Evolutionary conservation across 2,888 invertebrate species (phyloP), one percentile per base, ranked within the genome.

Genomic region (Dicyrtoma fusca): DNA sequence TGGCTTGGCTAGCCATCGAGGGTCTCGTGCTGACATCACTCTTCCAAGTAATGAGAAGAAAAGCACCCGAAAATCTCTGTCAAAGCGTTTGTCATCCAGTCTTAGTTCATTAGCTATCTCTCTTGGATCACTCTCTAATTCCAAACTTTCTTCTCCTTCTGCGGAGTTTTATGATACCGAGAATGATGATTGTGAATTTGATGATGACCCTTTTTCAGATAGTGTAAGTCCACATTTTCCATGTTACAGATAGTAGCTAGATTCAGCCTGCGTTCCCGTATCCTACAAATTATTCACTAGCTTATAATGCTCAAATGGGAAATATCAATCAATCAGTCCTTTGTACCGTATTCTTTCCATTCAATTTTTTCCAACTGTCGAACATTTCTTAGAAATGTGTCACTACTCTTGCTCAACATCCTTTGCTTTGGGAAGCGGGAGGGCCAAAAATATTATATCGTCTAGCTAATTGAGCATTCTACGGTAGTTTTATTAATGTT

Each of bases 1-100:
- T 21, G 44, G 49, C 11, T 55, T 42, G 45, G 47, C n/a, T 8
- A 51, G 21, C 45, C n/a, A 42, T 45, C 63, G 71, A 26, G 51
- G 17, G 19, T 71, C 71, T 19, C 53, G 55, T 21, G n/a, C 21
- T 47, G 71, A 71, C 6, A 42, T 55, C 14, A 57, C 0, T n/a
- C n/a, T n/a, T n/a, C n/a, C n/a, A n/a, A n/a, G n/a, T 34, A 34
- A 34, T 42, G 71, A 74, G 47, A 70, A 65, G 44, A 74, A 72
- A 55, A 3, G 8, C 3, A 44, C 34, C 5, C 51, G 69, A 21
- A 57, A 69, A 42, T 74, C 74, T 2, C 49, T 74, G 55, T 69
- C 72, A 45, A 72, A 74, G 59, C 66, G 74, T 34, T 61, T 74
- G 14, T 74, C 74, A n/a, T 72, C 74, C 10, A 74, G 74, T 47